These are phyloP conservation scores for Gastracanthus pulcherrimus DNA, from an alignment of 2,888 invertebrate species.

Conservation along the genomic window DNA sequence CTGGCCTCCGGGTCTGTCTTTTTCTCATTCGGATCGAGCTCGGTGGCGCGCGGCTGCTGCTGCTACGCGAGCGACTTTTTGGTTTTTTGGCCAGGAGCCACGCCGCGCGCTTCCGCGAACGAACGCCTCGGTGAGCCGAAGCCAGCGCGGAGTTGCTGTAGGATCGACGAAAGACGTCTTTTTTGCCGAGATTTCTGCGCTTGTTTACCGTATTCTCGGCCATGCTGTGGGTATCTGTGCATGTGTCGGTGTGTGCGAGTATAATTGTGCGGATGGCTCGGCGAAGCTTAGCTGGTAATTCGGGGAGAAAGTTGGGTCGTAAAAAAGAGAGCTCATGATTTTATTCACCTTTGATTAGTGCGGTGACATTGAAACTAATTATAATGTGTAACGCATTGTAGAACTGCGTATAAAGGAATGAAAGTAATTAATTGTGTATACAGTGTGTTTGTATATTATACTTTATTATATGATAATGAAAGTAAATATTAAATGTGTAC, in stretches of 20 bases:
- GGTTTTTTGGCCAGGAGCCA: slow-evolving; percentile 23
- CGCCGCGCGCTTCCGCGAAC: slow-evolving; percentile 10
- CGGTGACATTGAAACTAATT: slow-evolving; percentile 32
- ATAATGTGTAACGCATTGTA: not conserved
- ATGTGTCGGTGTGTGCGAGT: not conserved
- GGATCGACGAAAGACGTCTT: slow-evolving; percentile 8
- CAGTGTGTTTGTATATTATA: no score
- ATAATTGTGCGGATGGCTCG: not conserved
- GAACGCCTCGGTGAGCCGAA: not conserved
- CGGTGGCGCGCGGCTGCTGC: not conserved
- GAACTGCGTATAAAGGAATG: not conserved
- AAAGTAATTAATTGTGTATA: not conserved
- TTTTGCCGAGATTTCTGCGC: slow-evolving; percentile 2
- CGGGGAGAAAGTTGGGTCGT: no score
- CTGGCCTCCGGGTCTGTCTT: no score
- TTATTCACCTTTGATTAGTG: slow-evolving; percentile 19
- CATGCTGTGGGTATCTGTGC: not conserved
- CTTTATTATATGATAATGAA: no score
- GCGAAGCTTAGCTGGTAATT: no score
- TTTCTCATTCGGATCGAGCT: no score
- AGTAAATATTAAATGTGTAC: no score
- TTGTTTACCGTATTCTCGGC: slow-evolving; percentile 20
- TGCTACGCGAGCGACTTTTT: slow-evolving; percentile 13
- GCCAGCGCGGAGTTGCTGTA: not conserved
- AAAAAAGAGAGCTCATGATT: not conserved